A percentile compares a stretch with the other conserved stretches of the same genome.
Conservation (phyloP, 2,888 invertebrate genomes). For the Seira sanloemensis region DNA sequence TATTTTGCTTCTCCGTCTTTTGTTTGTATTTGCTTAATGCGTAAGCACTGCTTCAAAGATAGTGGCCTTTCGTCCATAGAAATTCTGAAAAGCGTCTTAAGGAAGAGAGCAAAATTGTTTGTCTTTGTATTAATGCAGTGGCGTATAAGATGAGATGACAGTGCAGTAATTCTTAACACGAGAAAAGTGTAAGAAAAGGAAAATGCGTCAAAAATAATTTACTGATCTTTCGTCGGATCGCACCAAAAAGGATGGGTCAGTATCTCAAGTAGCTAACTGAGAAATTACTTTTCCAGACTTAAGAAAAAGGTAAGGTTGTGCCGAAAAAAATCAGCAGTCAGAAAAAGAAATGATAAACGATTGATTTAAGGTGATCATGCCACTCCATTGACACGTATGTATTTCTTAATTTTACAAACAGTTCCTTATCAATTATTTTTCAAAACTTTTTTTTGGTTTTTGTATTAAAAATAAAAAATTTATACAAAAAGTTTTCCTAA, state of each 20-base stretch:
- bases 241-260: slow-evolving; percentile 34
- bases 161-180: slow-evolving; percentile 17
- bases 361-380: too few relatives aligned
- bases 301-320: not conserved
- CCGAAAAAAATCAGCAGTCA: not conserved
- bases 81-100: not conserved
- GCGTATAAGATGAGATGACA: slow-evolving; percentile 19
- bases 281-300: too few relatives aligned
- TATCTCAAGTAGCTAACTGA: not conserved
- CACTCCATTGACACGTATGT: too few relatives aligned
- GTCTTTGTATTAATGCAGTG: slow-evolving; percentile 31
- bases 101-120: slow-evolving; percentile 21
- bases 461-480: too few relatives aligned
- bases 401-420: too few relatives aligned
- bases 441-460: not conserved
- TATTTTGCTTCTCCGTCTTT: too few relatives aligned
- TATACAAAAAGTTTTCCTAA: too few relatives aligned
- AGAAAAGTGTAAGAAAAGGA: slow-evolving; percentile 2
- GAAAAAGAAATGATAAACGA: not conserved
- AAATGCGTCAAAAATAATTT: slow-evolving; percentile 35
- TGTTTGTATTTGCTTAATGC: slow-evolving; percentile 55
- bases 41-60: slow-evolving; percentile 25
- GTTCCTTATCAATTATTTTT: not conserved
- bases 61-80: not conserved
- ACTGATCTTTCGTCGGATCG: slow-evolving; percentile 26